Evolutionary conservation across 1,140 invertebrate species (phyloP), one percentile per base, ranked within the genome.

Genomic region (Argopecten irradians): DNA sequence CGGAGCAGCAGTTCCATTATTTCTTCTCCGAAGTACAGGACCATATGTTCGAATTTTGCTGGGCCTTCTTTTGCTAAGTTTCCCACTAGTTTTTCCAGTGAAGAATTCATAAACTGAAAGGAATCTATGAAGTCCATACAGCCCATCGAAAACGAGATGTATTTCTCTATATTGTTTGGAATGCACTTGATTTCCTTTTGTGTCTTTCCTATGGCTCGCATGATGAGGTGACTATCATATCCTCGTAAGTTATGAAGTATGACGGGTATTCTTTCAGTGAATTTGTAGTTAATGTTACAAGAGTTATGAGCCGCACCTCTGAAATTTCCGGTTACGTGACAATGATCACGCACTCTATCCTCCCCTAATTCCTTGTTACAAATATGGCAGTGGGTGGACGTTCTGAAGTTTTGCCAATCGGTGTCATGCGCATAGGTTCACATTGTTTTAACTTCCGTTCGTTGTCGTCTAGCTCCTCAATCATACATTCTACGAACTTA

Each of bases 181-280:
- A 95, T 94, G 36, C 94, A 90, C 84, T 93, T 91, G 39, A 95
- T 93, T 34, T 93, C 32, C 9, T 91, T 93, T 33, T 92, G 85
- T 91, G 93, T 87, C 82, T 86, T 83, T 22, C 91, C 90, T 28
- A 95, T 86, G 33, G 91, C 89, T 91, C 93, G 93, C 34, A 95
- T 93, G 14, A 95, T 93, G 13, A 95, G 87, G 90, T 95, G 95
- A 71, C 89, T 34, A 91, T 96, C 94, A 92, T 95, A 96, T 2
- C 92, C 93, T 39, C 36, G 36, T 39, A 39, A 39, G 13, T 39
- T 39, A 13, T 39, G 36, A 39, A 39, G 13, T 8, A 39, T 13
- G 36, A 39, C 36, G 13, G 36, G 36, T 39, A 39, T 39, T 39
- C 36, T 39, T 39, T 13, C 36, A 8, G 36, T 39, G 13, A 39